Conservation (phyloP, 2,797 vertebrate genomes). For the Sebastes aleutianus region DNA sequence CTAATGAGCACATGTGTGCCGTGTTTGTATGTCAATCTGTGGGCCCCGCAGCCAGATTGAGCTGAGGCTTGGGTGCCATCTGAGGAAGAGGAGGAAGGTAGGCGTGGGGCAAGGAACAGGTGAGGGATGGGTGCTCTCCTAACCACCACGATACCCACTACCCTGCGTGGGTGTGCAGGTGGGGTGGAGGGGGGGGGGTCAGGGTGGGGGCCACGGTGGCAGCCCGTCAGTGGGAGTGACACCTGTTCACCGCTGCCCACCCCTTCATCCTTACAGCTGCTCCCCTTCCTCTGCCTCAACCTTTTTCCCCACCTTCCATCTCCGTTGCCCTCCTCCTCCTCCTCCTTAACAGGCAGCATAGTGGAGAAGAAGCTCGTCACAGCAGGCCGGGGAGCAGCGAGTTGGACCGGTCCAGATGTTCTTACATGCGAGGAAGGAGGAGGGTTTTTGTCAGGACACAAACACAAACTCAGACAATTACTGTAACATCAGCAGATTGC, state of each 20-base stretch:
- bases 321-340: conserved; percentile 2
- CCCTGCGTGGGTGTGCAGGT: conserved; percentile 62
- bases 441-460: conserved; percentile 63
- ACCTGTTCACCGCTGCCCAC: conserved; percentile 71
- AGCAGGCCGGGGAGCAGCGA: conserved; percentile 47
- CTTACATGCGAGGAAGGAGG: conserved; percentile 34
- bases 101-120: conserved; percentile 58
- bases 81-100: conserved; percentile 73
- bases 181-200: conserved; percentile 20
- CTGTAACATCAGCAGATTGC: conserved; percentile 82
- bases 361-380: conserved; percentile 38
- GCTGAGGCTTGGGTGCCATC: conserved; percentile 55
- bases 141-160: conserved; percentile 26
- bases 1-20: conserved; percentile 53
- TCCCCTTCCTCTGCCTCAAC: conserved; percentile 44
- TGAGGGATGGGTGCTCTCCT: conserved; percentile 45
- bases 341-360: conserved; percentile 1
- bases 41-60: conserved; percentile 56
- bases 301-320: conserved; percentile 31
- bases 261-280: conserved; percentile 68
- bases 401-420: conserved; percentile 72
- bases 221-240: conserved; percentile 78
- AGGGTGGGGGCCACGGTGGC: conserved; percentile 16
- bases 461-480: conserved; percentile 64
- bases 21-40: conserved; percentile 56